Conservation (phyloP, 2,113 vertebrate species). For the Pristiophorus japonicus region DNA sequence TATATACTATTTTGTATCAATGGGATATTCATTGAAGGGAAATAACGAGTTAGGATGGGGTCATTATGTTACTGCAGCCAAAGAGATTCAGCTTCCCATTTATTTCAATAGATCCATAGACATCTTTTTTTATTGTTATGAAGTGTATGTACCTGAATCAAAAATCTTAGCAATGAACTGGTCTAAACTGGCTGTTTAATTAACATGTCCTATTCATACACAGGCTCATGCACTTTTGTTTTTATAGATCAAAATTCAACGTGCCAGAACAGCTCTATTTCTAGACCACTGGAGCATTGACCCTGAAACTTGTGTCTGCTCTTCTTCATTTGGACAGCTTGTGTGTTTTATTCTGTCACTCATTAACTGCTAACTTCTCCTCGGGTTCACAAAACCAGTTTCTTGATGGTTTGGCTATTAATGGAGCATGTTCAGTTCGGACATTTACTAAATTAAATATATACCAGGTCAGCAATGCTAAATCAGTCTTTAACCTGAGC, state of each 20-base stretch:
- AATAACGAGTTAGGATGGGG: neutral
- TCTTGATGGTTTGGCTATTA: constrained; percentile 5
- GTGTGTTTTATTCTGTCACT: neutral
- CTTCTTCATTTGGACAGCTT: neutral
- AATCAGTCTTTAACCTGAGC: neutral
- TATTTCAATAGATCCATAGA: neutral
- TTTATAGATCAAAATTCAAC: neutral
- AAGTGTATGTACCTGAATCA: neutral
- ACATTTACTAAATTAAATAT: neutral
- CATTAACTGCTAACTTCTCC: neutral
- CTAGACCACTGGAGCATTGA: neutral
- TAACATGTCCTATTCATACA: too few relatives aligned
- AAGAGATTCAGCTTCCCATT: neutral
- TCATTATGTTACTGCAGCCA: neutral
- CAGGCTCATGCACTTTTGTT: neutral
- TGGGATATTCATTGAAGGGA: neutral
- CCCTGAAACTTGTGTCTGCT: neutral
- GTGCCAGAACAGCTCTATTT: neutral
- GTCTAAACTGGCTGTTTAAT: neutral
- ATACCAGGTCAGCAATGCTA: neutral
- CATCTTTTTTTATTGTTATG: neutral
- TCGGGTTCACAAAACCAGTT: neutral
- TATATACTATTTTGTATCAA: neutral
- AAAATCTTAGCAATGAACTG: neutral
- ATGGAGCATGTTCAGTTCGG: neutral